Conservation (phyloP, 2,113 vertebrate genomes). For the Cryptotis parvus region DNA sequence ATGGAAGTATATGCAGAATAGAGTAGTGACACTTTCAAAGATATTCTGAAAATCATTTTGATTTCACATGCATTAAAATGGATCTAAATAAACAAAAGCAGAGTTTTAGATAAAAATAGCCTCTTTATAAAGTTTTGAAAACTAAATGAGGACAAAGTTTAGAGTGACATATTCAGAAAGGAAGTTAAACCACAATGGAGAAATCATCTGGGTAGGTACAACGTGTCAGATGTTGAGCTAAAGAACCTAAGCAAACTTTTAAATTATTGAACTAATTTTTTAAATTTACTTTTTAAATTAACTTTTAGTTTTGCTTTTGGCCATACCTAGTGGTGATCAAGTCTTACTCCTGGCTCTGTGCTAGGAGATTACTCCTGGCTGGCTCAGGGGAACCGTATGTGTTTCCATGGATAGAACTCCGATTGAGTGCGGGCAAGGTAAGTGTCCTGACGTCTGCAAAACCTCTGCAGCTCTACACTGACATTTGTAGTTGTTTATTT, state of each 20-base stretch:
- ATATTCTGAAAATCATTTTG: slow-evolving; percentile 19
- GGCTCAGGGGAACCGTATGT: too few relatives aligned
- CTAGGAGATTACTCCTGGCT: too few relatives aligned
- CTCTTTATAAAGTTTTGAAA: neutral
- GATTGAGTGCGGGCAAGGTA: too few relatives aligned
- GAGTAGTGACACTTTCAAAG: neutral
- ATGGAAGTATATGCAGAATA: neutral
- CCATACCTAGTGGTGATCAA: too few relatives aligned
- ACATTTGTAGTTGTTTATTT: too few relatives aligned
- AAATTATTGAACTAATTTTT: too few relatives aligned
- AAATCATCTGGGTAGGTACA: neutral
- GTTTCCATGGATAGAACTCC: too few relatives aligned
- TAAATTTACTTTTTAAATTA: too few relatives aligned
- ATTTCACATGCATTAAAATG: neutral
- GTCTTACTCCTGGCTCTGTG: too few relatives aligned
- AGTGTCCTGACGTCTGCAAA: too few relatives aligned
- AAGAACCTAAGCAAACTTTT: neutral
- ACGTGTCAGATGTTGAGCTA: neutral
- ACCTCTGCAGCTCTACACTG: too few relatives aligned
- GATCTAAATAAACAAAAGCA: neutral
- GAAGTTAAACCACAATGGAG: neutral
- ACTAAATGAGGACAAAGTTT: neutral
- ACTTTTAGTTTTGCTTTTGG: too few relatives aligned
- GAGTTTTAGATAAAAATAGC: neutral
- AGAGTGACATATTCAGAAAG: neutral